Evolutionary conservation across 2,113 vertebrate genomes (phyloP).

Genomic region (Solenodon paradoxus): DNA sequence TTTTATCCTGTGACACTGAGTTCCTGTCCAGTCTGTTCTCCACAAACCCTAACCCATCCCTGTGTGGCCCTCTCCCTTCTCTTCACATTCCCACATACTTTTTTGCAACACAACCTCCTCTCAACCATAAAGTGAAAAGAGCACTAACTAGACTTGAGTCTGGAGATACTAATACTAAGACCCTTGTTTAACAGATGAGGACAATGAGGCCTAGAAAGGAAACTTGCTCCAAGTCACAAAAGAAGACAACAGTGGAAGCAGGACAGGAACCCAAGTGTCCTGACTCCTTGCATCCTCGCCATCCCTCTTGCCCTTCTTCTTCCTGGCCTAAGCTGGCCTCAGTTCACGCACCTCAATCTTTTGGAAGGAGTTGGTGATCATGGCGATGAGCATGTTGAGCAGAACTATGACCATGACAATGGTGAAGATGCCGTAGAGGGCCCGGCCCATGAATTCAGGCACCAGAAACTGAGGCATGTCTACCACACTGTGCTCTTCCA

Average conservation of each 20-base stretch:
- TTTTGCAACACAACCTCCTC: neutral
- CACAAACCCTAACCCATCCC: neutral
- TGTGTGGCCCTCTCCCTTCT: neutral
- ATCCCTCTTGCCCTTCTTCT: neutral
- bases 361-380: constrained; percentile 96
- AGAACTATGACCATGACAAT: constrained; percentile 92
- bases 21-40: neutral
- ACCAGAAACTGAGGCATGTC: constrained; percentile 88
- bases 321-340: neutral
- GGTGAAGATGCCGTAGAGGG: constrained; percentile 91
- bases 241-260: neutral
- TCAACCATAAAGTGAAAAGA: neutral
- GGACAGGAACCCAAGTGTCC: neutral
- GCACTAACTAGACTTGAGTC: neutral
- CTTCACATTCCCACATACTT: neutral
- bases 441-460: constrained; percentile 87
- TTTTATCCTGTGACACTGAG: neutral
- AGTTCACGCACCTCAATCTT: constrained; percentile 88
- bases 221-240: neutral
- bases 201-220: neutral
- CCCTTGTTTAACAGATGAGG: neutral
- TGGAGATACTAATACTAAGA: neutral
- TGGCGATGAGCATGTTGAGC: constrained; percentile 94
- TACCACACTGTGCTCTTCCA: constrained; percentile 87
- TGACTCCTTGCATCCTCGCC: neutral